Base-by-base conservation (phyloP, 2,113 vertebrate genomes). In the Pungitius pungitius region DNA sequence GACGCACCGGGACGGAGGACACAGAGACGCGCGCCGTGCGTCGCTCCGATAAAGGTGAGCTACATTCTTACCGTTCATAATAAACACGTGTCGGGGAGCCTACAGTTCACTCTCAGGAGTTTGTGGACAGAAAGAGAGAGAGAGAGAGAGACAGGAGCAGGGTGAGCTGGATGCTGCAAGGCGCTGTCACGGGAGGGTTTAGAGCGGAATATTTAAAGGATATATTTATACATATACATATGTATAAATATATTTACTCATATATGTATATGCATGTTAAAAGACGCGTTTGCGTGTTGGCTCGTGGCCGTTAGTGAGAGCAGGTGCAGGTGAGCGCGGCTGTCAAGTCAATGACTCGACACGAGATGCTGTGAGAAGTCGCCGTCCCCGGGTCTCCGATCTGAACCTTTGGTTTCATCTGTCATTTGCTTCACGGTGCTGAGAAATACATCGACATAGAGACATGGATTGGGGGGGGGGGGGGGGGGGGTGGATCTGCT, bases 21-120 rank as follows among this genome's bases (percentile, higher is more conserved):
- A 12, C 59, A 39, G 54, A 57, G 13, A 3, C 52, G 17, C 64
- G 63, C 78, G 69, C 40, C 66, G 82, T 17, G 80, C 55, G 72
- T 45, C 22, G 69, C 74, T 49, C 62, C 81, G 51, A 54, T 45
- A 42, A 67, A 82, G 89, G 83, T 87, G 79, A 85, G 85, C n/a
- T 6, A 12, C n/a, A 66, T 73, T 39, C 0, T 20, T 24, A 10
- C 10, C 62, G 15, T 78, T 45, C 45, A 54, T 58, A 8, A 56
- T 39, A 63, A 70, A 73, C 84, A 85, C 78, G 78, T 85, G 88
- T 56, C 35, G 55, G 37, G 55, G 10, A 24, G 77, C 61, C 27
- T 12, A 8, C 75, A 55, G 76, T 39, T 62, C 51, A 20, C 73
- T 73, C 85, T 73, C 82, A 85, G 64, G 90, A 89, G 88, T 91